Evolutionary conservation across 2,888 invertebrate species (phyloP).

Genomic region (Drosophila kuntzei): DNA sequence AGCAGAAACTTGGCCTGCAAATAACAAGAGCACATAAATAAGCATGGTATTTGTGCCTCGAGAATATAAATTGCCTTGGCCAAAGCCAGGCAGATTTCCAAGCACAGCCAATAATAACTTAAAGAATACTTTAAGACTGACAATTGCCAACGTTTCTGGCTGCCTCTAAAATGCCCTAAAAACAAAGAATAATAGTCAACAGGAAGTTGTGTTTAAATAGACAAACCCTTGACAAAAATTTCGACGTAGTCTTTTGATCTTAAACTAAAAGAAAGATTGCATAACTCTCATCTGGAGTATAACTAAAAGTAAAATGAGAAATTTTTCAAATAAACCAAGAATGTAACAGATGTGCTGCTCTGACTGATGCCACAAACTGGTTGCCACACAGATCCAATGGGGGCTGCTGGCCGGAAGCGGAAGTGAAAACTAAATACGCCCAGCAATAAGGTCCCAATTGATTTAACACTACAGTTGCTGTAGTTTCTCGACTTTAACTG

Average conservation of each 20-base stretch:
- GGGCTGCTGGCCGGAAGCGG: slow-evolving; percentile 49
- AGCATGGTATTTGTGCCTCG: slow-evolving; percentile 49
- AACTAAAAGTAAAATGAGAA: slow-evolving; percentile 55
- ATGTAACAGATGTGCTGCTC: slow-evolving; percentile 63
- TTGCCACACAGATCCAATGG: slow-evolving; percentile 15
- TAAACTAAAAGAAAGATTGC: background rate
- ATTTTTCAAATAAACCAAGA: slow-evolving; percentile 48
- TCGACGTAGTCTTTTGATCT: background rate
- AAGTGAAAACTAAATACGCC: slow-evolving; percentile 69
- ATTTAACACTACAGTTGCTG: slow-evolving; percentile 72
- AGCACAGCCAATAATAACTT: slow-evolving; percentile 26
- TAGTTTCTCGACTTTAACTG: slow-evolving; percentile 26
- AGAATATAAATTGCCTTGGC: slow-evolving; percentile 53
- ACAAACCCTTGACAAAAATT: background rate
- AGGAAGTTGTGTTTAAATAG: background rate
- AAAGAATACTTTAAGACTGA: slow-evolving; percentile 14
- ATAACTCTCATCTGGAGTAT: background rate
- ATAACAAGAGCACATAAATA: slow-evolving; percentile 61
- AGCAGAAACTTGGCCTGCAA: slow-evolving; percentile 57
- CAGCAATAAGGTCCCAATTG: slow-evolving; percentile 80
- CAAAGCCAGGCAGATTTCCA: slow-evolving; percentile 30
- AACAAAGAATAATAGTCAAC: slow-evolving; percentile 5
- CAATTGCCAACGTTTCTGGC: slow-evolving; percentile 13
- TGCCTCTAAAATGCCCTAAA: slow-evolving; percentile 1
- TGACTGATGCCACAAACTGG: slow-evolving; percentile 37